phyloP scores from a whole-genome alignment of 2,888 invertebrate species.

The Prosopocoilus inquinatus region DNA sequence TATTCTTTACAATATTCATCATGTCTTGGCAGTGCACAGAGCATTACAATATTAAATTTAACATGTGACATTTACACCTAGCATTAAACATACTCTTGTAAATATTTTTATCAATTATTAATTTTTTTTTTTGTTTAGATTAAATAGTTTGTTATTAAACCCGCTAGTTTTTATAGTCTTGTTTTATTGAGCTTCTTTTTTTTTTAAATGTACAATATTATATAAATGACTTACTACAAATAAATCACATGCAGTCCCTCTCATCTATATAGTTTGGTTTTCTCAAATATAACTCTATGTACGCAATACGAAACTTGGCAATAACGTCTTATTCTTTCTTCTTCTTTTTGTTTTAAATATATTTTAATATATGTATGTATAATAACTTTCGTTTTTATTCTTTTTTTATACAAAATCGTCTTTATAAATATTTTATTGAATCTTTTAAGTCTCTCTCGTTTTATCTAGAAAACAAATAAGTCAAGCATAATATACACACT shows the following conservation, averaged over 20 bases:
- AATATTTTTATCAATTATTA: constrained; percentile 19
- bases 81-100: constrained; percentile 20
- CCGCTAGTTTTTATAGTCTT: constrained; percentile 32
- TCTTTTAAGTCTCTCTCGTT: constrained; percentile 5
- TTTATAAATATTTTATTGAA: constrained; percentile 15
- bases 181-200: constrained; percentile 28
- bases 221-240: constrained; percentile 8
- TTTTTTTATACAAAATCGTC: constrained; percentile 15
- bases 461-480: not conserved
- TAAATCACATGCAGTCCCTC: constrained; percentile 15
- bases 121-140: constrained; percentile 15
- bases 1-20: constrained; percentile 20
- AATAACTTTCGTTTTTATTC: not conserved
- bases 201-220: too few species aligned
- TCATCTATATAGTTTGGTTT: constrained; percentile 15
- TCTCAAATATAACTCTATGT: constrained; percentile 13
- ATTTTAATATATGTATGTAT: too few species aligned
- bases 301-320: constrained; percentile 16
- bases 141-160: constrained; percentile 25
- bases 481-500: too few species aligned
- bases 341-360: constrained; percentile 9
- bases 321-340: constrained; percentile 11
- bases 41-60: constrained; percentile 24
- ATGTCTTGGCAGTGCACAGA: constrained; percentile 28
- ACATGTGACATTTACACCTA: constrained; percentile 21